Base-by-base conservation (phyloP, 2,888 invertebrate species). In the Apocheima hispidaria region DNA sequence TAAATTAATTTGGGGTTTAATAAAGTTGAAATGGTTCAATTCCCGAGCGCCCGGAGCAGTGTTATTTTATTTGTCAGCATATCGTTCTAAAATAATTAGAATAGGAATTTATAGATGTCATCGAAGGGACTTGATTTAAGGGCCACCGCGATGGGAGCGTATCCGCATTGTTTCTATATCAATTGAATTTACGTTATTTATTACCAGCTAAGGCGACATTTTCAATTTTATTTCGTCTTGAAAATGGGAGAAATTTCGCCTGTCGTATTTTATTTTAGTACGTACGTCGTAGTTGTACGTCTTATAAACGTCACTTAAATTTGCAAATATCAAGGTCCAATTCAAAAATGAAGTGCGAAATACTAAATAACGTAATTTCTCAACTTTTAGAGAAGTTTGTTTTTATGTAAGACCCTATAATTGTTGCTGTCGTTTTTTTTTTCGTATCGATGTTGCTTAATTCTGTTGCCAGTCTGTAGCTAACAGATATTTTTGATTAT, bases 61-160 rank as follows among this genome's bases (percentile, higher is more conserved):
- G 79, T 86, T 86, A 79, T 84, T 88, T 88, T 90, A 86, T 88
- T 87, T 83, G 86, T 83, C 80, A 82, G 84, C 82, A 79, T 87
- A 83, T 83, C 83, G 83, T 77, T 86, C 82, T 80, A 68, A 83
- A 86, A 88, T 90, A 91, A 91, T 91, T 89, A 86, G 84, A 84
- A 82, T 74, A 70, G 75, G 82, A 87, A 91, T 91, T 91, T 91
- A 91, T 91, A 78, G 90, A 83, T 87, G 89, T 87, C 88, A 86
- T 86, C 82, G 81, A 74, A 48, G 72, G 69, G 70, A 66, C 72
- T 79, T 86, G 86, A 89, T 88, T 90, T 88, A 87, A 73, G 72
- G 75, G 72, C 65, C 62, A 64, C 65, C 63, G 60, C 62, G 51
- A 63, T 72, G 59, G 70, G 65, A 67, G 66, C 53, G 71, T 76